Evolutionary conservation across 2,113 vertebrate species (phyloP).

Genomic region (Anolis carolinensis): DNA sequence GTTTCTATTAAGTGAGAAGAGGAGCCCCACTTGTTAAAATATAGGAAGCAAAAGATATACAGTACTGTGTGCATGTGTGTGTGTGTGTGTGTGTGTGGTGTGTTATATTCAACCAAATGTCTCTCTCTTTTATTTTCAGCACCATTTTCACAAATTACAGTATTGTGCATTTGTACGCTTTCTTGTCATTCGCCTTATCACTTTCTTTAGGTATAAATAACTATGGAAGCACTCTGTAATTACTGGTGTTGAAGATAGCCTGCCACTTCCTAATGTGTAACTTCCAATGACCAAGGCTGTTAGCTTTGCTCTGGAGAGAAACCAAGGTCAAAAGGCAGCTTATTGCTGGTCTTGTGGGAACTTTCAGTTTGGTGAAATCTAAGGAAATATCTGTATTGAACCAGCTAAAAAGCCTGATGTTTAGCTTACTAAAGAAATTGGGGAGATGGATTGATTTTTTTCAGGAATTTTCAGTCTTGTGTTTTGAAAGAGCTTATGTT

Average conservation of each 20-base stretch:
- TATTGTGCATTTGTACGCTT: neutral
- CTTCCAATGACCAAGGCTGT: constrained; percentile 1
- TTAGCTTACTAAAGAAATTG: neutral
- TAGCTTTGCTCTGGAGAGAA: neutral
- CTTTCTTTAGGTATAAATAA: constrained; percentile 34
- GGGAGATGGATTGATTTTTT: neutral
- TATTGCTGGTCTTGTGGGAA: neutral
- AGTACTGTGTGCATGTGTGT: neutral
- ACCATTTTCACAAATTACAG: constrained; percentile 22
- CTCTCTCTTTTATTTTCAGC: constrained; percentile 28
- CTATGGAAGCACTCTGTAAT: neutral
- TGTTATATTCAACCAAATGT: neutral
- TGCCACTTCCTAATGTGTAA: constrained; percentile 20
- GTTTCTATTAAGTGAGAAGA: neutral
- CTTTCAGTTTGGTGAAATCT: neutral
- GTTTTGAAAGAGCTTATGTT: neutral
- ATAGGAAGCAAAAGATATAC: neutral
- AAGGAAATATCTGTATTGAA: neutral
- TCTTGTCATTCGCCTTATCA: neutral
- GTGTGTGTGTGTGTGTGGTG: neutral
- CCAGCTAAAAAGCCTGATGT: neutral
- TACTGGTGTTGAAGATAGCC: neutral
- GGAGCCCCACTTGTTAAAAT: constrained; percentile 6
- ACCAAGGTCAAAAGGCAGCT: constrained; percentile 1
- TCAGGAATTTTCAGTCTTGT: neutral